phyloP scores from a whole-genome alignment of 1,140 invertebrate genomes.

The Gonioctena quinquepunctata region DNA sequence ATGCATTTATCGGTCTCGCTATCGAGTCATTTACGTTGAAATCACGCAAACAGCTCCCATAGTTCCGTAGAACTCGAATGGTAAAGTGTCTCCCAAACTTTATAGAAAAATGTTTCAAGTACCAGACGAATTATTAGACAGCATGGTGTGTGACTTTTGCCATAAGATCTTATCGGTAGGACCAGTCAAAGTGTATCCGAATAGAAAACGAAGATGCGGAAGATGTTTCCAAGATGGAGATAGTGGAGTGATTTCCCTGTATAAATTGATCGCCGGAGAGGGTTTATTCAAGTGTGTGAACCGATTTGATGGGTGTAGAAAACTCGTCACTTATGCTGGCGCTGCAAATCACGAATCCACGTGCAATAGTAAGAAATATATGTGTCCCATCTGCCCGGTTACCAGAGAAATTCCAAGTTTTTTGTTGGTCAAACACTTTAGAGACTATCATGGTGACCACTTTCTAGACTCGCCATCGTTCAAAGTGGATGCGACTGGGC shows the following conservation, averaged over 20 bases:
- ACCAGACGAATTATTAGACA: too few relatives aligned
- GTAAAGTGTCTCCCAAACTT: too few relatives aligned
- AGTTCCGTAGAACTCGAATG: too few relatives aligned
- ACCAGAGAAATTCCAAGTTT: neutral
- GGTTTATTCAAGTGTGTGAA: slow-evolving; percentile 6
- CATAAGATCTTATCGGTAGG: neutral
- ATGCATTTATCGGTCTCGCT: too few relatives aligned
- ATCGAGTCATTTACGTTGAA: too few relatives aligned
- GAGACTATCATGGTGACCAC: neutral
- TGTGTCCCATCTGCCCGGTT: neutral
- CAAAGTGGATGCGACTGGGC: neutral
- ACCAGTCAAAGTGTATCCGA: neutral
- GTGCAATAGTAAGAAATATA: neutral
- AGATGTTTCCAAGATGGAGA: neutral
- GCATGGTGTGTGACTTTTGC: neutral
- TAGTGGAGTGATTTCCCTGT: neutral
- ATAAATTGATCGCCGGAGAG: neutral
- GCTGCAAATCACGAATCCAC: neutral
- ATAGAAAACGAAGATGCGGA: neutral
- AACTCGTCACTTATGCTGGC: neutral
- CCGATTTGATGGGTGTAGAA: slow-evolving; percentile 3
- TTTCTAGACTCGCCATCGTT: neutral
- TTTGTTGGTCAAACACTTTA: neutral
- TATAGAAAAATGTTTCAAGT: too few relatives aligned
- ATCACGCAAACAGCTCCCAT: too few relatives aligned